Percentiles rank a stretch among this genome's conserved stretches.
phyloP scores from a whole-genome alignment of 2,797 vertebrate species.

The Manis javanica region DNA sequence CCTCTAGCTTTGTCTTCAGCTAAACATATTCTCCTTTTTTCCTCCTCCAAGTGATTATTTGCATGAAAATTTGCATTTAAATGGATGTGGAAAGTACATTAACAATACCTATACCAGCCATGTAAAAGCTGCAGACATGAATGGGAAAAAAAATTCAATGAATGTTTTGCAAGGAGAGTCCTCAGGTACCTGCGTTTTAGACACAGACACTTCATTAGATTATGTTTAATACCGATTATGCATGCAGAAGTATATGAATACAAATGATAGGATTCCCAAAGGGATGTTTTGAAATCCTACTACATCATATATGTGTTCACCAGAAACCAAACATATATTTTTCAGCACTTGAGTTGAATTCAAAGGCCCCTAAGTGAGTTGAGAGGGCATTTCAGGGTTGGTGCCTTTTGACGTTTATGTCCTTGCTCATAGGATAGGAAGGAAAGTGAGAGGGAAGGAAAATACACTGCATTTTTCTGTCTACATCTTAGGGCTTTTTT shows the following conservation, averaged over 20 bases:
- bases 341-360: slow-evolving; percentile 42
- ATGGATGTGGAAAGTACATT: slow-evolving; percentile 85
- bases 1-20: slow-evolving; percentile 84
- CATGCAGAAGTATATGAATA: slow-evolving; percentile 56
- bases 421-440: slow-evolving; percentile 59
- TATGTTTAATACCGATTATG: slow-evolving; percentile 72
- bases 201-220: slow-evolving; percentile 76
- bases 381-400: background rate
- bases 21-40: slow-evolving; percentile 69
- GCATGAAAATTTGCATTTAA: slow-evolving; percentile 89
- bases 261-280: slow-evolving; percentile 55
- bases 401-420: slow-evolving; percentile 51
- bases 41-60: slow-evolving; percentile 84
- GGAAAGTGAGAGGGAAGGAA: background rate
- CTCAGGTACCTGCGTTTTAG: slow-evolving; percentile 76
- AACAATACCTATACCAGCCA: slow-evolving; percentile 85
- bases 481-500: background rate
- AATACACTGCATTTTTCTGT: background rate
- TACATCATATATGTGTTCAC: slow-evolving; percentile 1
- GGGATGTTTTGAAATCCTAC: slow-evolving; percentile 16
- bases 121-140: slow-evolving; percentile 82
- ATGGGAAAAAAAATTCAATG: slow-evolving; percentile 78
- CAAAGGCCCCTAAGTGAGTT: slow-evolving; percentile 3
- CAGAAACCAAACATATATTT: background rate
- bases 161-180: slow-evolving; percentile 75